These are phyloP conservation scores for mouse (Mus musculus) DNA, from an alignment of 2,113 vertebrate species.

Conservation along the genomic window GRCm39 chr6:113744501-113745000, in stretches of 20 bases:
- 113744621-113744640: neutral
- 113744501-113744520: neutral
- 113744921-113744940: neutral
- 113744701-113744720: neutral
- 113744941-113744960: neutral
- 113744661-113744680: neutral
- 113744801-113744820: neutral
- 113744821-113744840: neutral
- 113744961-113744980: neutral
- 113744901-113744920: neutral
- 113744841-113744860: neutral
- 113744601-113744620: neutral
- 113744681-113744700: neutral
- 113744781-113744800: conserved; percentile 21
- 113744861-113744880: neutral
- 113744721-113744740: neutral
- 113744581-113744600: neutral
- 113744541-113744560: neutral
- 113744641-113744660: neutral
- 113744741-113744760: neutral
- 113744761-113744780: neutral
- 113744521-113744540: neutral
- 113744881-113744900: neutral
- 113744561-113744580: neutral
- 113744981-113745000: neutral